These are phyloP conservation scores for Tachystola acroxantha DNA, from an alignment of 2,888 invertebrate species.

Conservation along the genomic window DNA sequence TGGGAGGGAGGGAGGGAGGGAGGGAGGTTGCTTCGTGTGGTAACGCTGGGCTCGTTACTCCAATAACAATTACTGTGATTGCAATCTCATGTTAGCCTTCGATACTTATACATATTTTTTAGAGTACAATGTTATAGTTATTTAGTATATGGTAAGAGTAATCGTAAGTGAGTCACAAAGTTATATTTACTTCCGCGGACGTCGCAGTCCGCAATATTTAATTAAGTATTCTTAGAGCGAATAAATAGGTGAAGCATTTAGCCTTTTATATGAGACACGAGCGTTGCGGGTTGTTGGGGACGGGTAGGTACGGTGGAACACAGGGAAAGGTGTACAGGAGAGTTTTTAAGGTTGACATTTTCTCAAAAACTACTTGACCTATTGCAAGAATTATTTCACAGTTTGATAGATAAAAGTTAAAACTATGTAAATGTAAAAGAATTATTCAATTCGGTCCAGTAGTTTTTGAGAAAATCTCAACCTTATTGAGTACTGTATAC, in stretches of 20 bases:
- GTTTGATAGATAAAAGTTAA: no score
- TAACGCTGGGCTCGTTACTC: conserved; percentile 75
- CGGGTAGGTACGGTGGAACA: no score
- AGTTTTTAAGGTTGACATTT: no score
- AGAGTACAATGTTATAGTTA: conserved; percentile 78
- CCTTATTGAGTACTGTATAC: no score
- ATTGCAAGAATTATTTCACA: no score
- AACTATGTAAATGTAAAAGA: no score
- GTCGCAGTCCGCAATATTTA: conserved; percentile 68
- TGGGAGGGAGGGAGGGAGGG: conserved; percentile 1
- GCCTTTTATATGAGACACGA: conserved; percentile 63
- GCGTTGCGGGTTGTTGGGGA: conserved; percentile 46
- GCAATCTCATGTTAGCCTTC: conserved; percentile 77
- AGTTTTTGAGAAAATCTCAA: no score
- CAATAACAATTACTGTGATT: conserved; percentile 76
- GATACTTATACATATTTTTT: conserved; percentile 78
- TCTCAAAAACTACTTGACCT: no score
- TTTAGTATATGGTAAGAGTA: conserved; percentile 71
- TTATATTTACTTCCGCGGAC: conserved; percentile 72
- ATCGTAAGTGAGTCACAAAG: conserved; percentile 73
- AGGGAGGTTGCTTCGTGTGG: conserved; percentile 58
- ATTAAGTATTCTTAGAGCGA: conserved; percentile 67
- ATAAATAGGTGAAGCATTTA: conserved; percentile 72
- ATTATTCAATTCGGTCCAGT: no score
- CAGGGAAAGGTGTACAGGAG: no score